Conservation (phyloP, 2,888 invertebrate genomes). For the Dryococelus australis region DNA sequence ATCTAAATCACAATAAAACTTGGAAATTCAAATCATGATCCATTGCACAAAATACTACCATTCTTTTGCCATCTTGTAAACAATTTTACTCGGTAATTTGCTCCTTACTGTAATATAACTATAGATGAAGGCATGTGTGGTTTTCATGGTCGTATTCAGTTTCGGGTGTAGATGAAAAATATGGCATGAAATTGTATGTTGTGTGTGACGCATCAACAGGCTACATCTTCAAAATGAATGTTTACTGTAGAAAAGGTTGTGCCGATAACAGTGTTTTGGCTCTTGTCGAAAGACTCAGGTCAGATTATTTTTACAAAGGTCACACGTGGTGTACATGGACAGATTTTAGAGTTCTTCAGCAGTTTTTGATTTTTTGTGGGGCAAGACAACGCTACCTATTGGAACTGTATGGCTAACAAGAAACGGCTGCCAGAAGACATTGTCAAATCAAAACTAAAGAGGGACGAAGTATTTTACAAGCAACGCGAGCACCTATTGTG, state of each 20-base stretch:
- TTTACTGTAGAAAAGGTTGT: background rate
- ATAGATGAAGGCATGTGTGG: constrained; percentile 10
- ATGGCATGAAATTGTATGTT: background rate
- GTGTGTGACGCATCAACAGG: background rate
- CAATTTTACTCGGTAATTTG: background rate
- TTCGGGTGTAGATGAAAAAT: background rate
- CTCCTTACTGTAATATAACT: background rate
- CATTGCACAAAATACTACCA: background rate
- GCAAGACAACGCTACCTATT: background rate
- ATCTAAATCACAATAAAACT: background rate
- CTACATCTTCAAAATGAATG: background rate
- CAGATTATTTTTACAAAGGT: background rate
- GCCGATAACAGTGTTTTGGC: background rate
- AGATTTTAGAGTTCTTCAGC: background rate
- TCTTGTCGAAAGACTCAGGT: background rate
- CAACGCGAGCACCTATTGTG: background rate
- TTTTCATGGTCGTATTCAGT: background rate
- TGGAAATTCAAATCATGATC: background rate
- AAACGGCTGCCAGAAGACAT: background rate
- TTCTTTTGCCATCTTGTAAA: background rate
- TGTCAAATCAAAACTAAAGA: background rate
- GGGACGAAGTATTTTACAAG: background rate
- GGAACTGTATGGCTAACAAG: background rate
- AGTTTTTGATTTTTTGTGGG: background rate
- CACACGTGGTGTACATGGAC: background rate